These are phyloP conservation scores for Oedothorax gibbosus DNA, from an alignment of 1,140 invertebrate genomes.

Conservation along the genomic window DNA sequence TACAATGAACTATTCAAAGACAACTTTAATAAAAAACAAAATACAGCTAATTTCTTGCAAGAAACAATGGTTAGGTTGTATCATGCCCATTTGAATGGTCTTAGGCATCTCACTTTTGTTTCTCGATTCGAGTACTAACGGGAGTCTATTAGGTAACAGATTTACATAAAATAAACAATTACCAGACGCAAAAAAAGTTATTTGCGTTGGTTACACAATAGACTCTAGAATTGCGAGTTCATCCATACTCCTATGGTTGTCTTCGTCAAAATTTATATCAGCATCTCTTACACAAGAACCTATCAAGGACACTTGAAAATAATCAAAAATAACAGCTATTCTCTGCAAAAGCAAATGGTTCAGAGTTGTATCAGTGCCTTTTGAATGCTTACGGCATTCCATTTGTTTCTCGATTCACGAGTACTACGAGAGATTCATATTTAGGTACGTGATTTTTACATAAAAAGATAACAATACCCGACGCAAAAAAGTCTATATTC, in stretches of 20 bases:
- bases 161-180: slow-evolving; percentile 50
- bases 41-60: too few species aligned
- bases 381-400: not conserved
- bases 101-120: slow-evolving; percentile 27
- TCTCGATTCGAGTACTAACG: slow-evolving; percentile 45
- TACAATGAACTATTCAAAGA: too few species aligned
- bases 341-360: too few species aligned
- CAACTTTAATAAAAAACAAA: too few species aligned
- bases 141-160: slow-evolving; percentile 19
- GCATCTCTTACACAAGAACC: too few species aligned
- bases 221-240: not conserved
- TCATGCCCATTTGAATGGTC: not conserved
- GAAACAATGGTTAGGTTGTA: too few species aligned
- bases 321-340: too few species aligned
- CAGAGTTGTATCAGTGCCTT: not conserved
- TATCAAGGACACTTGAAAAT: too few species aligned
- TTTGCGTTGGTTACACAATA: slow-evolving; percentile 11
- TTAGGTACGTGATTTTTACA: slow-evolving; percentile 41
- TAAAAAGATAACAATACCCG: slow-evolving; percentile 37
- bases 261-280: too few species aligned
- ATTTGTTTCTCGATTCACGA: slow-evolving; percentile 48
- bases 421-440: slow-evolving; percentile 41
- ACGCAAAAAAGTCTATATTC: slow-evolving; percentile 2
- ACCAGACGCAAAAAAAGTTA: not conserved
- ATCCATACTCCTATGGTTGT: not conserved